A percentile compares a stretch with the other conserved stretches of the same genome.
phyloP scores from a whole-genome alignment of 2,888 invertebrate species.

The Monochamus alternatus region DNA sequence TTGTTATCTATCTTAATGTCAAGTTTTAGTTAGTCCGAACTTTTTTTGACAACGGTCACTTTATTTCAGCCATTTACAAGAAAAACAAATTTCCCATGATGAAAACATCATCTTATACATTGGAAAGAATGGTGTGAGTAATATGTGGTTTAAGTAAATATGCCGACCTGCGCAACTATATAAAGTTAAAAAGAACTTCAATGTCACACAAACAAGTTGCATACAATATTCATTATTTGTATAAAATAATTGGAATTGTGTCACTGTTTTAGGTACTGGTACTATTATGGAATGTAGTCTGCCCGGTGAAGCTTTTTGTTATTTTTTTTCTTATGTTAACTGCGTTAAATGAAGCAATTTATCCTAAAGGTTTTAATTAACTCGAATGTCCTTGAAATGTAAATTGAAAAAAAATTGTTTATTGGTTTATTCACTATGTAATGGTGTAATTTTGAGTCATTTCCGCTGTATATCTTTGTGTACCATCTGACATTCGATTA shows the following conservation, averaged over 20 bases:
- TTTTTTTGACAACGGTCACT: too few species aligned
- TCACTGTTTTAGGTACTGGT: constrained; percentile 32
- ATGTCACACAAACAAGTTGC: constrained; percentile 29
- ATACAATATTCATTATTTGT: constrained; percentile 34
- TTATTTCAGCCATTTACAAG: too few species aligned
- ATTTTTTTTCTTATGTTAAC: constrained; percentile 14
- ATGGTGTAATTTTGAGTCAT: too few species aligned
- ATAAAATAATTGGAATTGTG: constrained; percentile 37
- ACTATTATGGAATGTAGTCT: constrained; percentile 40
- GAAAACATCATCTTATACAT: not conserved
- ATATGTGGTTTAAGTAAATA: constrained; percentile 22
- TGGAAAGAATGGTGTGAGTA: constrained; percentile 17
- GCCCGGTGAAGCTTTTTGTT: constrained; percentile 9
- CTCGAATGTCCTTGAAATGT: not conserved
- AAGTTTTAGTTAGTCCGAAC: constrained; percentile 1
- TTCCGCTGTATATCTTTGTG: too few species aligned
- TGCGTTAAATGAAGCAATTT: not conserved
- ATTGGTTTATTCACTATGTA: not conserved
- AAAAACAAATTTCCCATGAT: too few species aligned
- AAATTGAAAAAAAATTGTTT: not conserved
- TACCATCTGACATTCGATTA: too few species aligned
- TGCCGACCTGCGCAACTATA: not conserved
- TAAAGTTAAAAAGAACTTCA: constrained; percentile 25
- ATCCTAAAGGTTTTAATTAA: not conserved
- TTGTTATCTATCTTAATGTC: too few species aligned